Evolutionary conservation across 2,113 vertebrate genomes (phyloP).

Genomic region (Myotis brandtii): DNA sequence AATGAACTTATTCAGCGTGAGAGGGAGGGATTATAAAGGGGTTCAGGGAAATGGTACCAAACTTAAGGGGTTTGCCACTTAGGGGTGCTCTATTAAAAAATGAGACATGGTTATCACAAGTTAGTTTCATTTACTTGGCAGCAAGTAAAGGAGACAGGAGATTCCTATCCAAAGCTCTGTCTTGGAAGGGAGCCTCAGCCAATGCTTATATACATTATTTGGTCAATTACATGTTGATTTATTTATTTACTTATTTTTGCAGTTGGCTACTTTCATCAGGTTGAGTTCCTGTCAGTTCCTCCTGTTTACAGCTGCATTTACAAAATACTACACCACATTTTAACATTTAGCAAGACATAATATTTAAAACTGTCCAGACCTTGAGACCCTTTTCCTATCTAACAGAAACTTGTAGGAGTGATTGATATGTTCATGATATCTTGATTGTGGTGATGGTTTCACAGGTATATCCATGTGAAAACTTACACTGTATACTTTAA

Average conservation of each 20-base stretch:
- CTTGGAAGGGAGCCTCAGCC: neutral
- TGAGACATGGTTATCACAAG: neutral
- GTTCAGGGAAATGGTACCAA: neutral
- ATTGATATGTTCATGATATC: neutral
- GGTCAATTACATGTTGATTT: neutral
- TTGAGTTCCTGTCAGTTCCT: neutral
- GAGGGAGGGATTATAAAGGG: neutral
- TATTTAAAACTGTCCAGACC: neutral
- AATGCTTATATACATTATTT: neutral
- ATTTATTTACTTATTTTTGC: neutral
- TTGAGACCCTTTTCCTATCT: neutral
- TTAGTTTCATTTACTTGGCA: neutral
- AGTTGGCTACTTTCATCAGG: neutral
- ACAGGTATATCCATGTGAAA: neutral
- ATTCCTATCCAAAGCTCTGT: neutral
- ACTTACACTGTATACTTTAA: slow-evolving; percentile 15
- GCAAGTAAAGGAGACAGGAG: neutral
- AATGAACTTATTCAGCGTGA: neutral
- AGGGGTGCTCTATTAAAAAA: neutral
- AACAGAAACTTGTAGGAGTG: neutral
- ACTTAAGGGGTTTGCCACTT: neutral
- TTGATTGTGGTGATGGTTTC: neutral
- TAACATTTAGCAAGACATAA: neutral
- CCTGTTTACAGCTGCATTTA: neutral
- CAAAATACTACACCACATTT: neutral